Evolutionary conservation across 1,140 invertebrate species (phyloP), one percentile per base, ranked within the genome.

Genomic region (Drosophila sturtevanti): DNA sequence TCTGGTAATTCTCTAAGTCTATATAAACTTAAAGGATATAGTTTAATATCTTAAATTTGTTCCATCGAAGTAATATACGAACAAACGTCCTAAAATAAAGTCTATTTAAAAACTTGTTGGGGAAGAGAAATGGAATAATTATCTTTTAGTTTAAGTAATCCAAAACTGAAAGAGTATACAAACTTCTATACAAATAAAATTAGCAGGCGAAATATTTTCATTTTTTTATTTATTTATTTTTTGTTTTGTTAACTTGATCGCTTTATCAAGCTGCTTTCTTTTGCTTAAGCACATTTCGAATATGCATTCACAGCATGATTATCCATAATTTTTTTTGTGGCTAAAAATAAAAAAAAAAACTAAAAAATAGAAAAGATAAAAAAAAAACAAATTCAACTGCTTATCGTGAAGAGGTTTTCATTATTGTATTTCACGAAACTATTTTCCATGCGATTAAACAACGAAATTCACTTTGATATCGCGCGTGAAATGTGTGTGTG

Each of bases 361-460:
- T n/a, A n/a, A n/a, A 41, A 16, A 16, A 21, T 21, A 9, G 16
- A 16, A 21, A 48, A 48, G 38, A 41, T n/a, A n/a, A 31, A 31
- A 31, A 31, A 31, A 7, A 31, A 31, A 6, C 5, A 31, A 7
- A 6, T 31, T 31, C 27, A 44, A 16, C 5, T 44, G 41, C 41
- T 44, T 44, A 18, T 18, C 41, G 14, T 44, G 41, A 44, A 16
- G 14, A 14, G 41, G n/a, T 16, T 67, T 63, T 59, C 24, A 54
- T 31, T 68, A 31, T 48, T 37, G 51, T 78, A 72, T 79, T 70
- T 79, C 35, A 58, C 24, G 37, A 71, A 89, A 89, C 84, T 89
- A 89, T 89, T 89, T 89, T 79, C 84, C 84, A 55, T 34, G 69
- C 84, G 84, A 89, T 89, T 89, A 80, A 89, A 80, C 84, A 71